A percentile compares a stretch with the other conserved stretches of the same genome.
Evolutionary conservation across 2,797 vertebrate genomes (phyloP).

Genomic region (Karalla daura): DNA sequence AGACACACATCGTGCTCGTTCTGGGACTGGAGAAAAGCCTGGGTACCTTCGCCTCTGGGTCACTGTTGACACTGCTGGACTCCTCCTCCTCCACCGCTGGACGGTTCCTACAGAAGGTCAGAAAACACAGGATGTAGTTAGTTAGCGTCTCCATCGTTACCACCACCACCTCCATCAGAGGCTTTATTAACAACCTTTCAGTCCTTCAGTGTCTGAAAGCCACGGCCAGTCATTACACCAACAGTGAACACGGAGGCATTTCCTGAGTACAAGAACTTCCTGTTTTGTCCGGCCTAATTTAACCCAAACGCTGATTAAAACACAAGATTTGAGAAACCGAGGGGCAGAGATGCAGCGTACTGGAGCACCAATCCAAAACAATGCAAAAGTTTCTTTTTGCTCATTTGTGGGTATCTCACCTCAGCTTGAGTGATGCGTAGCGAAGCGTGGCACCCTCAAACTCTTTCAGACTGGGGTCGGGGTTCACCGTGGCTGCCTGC

Average conservation of each 20-base stretch:
- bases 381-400: background rate
- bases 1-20: background rate
- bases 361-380: background rate
- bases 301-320: conserved; percentile 35
- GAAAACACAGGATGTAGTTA: conserved; percentile 4
- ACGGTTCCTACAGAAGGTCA: conserved; percentile 83
- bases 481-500: conserved; percentile 95
- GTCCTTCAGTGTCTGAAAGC: conserved; percentile 22
- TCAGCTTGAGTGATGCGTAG: conserved; percentile 96
- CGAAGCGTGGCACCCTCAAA: conserved; percentile 98
- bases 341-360: background rate
- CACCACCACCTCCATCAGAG: conserved; percentile 13
- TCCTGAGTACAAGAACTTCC: conserved; percentile 52
- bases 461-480: conserved; percentile 98
- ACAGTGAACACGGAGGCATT: conserved; percentile 48
- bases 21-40: background rate
- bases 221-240: conserved; percentile 39
- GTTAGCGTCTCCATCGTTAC: conserved; percentile 1
- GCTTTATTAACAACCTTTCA: conserved; percentile 9
- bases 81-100: conserved; percentile 90
- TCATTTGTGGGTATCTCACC: conserved; percentile 76
- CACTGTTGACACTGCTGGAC: conserved; percentile 88
- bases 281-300: conserved; percentile 48
- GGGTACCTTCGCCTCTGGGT: conserved; percentile 93
- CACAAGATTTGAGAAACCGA: conserved; percentile 38